Evolutionary conservation across 2,888 invertebrate species (phyloP).

Genomic region (Scaeva pyrastri): DNA sequence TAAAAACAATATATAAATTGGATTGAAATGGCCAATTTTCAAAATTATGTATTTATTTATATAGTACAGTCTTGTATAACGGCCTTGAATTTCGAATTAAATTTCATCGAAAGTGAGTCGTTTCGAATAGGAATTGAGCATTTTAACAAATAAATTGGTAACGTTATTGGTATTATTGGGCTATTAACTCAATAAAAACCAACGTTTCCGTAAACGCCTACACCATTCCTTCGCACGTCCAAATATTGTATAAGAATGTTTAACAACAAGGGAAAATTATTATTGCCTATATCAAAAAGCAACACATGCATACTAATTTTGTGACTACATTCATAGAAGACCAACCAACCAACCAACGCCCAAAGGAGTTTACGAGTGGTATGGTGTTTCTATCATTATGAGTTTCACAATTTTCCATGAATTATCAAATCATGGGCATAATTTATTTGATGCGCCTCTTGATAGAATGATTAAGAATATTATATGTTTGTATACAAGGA

Average conservation of each 20-base stretch:
- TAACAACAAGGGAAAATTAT: conserved; percentile 5
- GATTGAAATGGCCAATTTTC: too few relatives aligned
- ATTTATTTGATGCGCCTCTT: not conserved
- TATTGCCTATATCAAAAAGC: conserved; percentile 15
- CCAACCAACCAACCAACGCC: not conserved
- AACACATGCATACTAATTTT: conserved; percentile 32
- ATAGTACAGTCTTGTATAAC: not conserved
- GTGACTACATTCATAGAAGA: not conserved
- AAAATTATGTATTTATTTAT: not conserved
- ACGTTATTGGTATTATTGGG: conserved; percentile 17
- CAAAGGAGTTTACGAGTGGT: not conserved
- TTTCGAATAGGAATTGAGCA: not conserved
- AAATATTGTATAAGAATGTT: not conserved
- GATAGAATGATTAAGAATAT: not conserved
- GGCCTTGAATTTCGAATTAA: not conserved
- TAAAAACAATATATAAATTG: too few relatives aligned
- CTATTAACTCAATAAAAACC: conserved; percentile 19
- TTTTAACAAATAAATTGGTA: conserved; percentile 14
- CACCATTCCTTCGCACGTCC: not conserved
- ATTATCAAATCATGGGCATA: conserved; percentile 1
- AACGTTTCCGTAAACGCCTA: conserved; percentile 12
- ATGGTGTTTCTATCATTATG: not conserved
- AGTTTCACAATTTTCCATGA: conserved; percentile 3
- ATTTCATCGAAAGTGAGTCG: not conserved
- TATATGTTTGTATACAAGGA: not conserved